Conservation (phyloP, 35 echinoderm and acorn worm species). For the Lytechinus variegatus region DNA sequence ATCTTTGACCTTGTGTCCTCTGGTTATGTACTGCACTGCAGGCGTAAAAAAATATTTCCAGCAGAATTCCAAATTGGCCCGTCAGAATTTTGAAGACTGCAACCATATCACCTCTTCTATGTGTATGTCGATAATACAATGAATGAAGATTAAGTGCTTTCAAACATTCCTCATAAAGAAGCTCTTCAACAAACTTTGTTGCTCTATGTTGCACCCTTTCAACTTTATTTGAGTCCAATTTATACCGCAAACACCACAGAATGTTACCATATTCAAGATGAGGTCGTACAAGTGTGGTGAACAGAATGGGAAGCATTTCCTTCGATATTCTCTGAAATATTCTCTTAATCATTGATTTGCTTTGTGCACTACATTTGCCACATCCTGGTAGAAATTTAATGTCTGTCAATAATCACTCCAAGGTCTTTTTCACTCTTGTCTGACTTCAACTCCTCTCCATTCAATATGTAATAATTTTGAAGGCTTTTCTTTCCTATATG, state of each 20-base stretch:
- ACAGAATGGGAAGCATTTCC: background rate
- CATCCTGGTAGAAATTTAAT: background rate
- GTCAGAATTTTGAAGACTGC: background rate
- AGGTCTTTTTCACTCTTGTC: background rate
- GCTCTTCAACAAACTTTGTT: background rate
- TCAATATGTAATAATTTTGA: background rate
- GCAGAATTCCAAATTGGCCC: no score
- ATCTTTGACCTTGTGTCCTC: no score
- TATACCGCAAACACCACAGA: background rate
- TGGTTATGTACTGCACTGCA: no score
- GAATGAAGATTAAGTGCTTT: background rate
- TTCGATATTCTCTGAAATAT: background rate
- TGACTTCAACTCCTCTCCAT: background rate
- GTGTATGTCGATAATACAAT: background rate
- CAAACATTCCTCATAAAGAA: background rate
- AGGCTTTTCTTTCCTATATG: background rate
- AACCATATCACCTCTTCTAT: background rate
- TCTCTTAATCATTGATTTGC: background rate
- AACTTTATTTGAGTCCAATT: background rate
- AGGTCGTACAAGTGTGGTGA: background rate
- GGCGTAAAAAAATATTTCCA: no score
- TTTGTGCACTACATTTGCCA: background rate
- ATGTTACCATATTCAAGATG: conserved; percentile 32
- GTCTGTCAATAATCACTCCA: background rate
- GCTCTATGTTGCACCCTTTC: background rate